Evolutionary conservation across 2,888 invertebrate species (phyloP), one percentile per base, ranked within the genome.

Genomic region (Watsonalla binaria): DNA sequence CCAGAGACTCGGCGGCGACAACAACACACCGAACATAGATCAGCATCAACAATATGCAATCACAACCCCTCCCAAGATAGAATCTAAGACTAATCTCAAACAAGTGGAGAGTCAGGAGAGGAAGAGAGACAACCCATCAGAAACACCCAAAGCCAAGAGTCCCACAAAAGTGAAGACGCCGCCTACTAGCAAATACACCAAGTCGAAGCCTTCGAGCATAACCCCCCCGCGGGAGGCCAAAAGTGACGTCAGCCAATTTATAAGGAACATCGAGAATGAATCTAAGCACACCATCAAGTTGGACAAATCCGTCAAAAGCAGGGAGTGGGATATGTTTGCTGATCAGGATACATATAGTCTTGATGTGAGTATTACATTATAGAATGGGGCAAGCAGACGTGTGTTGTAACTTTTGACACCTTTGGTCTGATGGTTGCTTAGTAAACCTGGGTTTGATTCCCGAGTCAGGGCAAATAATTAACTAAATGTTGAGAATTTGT

Each of bases 301-400:
- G 53, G 81, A 86, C 59, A 85, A 87, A 59, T 78, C 86, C 0
- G 78, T 80, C 15, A 93, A 93, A 71, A 84, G 91, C n/a, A 89
- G 92, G 11, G 94, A 95, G 67, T 96, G 96, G 95, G 97, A 97
- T 73, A 97, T 97, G 96, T 97, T 98, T 89, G 97, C 98, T 45
- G 98, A 98, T 74, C 96, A 96, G 63, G 96, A 97, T 73, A 96
- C 95, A 80, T 96, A 96, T 47, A 79, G 71, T 68, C 68, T 86
- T 37, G 82, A 80, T 62, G 88, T 88, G 60, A 85, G 86, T 86
- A n/a, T n/a, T n/a, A n/a, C n/a, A n/a, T n/a, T n/a, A n/a, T n/a
- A n/a, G n/a, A n/a, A n/a, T n/a, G n/a, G n/a, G n/a, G n/a, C n/a
- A n/a, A n/a, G n/a, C n/a, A n/a, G n/a, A n/a, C n/a, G n/a, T n/a